These are phyloP conservation scores for Dynastes tityus DNA, from an alignment of 2,888 invertebrate genomes.

Conservation along the genomic window DNA sequence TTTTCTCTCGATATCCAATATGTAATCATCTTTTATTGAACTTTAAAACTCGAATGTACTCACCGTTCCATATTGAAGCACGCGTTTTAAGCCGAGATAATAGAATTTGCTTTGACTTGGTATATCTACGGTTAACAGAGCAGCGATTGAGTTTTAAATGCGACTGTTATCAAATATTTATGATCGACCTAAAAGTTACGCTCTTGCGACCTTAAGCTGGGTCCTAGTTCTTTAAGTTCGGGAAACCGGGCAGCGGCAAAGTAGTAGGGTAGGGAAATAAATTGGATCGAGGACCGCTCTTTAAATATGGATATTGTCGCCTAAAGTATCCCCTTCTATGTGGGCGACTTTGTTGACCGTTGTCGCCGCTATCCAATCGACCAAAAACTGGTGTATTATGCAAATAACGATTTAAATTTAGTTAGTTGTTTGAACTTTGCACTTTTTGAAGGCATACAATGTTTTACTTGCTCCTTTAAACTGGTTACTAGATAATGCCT, in stretches of 20 bases:
- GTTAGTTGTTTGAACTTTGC: background rate
- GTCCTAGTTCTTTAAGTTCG: slow-evolving; percentile 42
- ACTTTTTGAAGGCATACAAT: background rate
- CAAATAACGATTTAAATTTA: background rate
- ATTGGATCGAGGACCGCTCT: slow-evolving; percentile 40
- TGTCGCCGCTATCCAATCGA: background rate
- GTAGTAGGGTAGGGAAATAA: slow-evolving; percentile 29
- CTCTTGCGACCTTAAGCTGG: slow-evolving; percentile 37
- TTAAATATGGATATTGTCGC: slow-evolving; percentile 45
- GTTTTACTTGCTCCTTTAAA: no score
- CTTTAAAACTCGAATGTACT: slow-evolving; percentile 30
- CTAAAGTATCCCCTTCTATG: slow-evolving; percentile 1
- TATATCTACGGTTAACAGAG: slow-evolving; percentile 45
- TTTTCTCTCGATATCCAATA: slow-evolving; percentile 35
- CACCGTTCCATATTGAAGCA: slow-evolving; percentile 21
- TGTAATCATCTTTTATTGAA: slow-evolving; percentile 40
- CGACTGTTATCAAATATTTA: slow-evolving; percentile 48
- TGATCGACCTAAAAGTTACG: slow-evolving; percentile 45
- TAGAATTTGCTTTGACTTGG: slow-evolving; percentile 33
- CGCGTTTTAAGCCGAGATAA: slow-evolving; percentile 33
- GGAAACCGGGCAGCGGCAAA: background rate
- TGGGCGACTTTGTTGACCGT: slow-evolving; percentile 17
- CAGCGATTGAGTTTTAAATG: slow-evolving; percentile 42
- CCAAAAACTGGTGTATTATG: slow-evolving; percentile 8
- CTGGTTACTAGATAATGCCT: no score